A percentile compares a stretch with the other conserved stretches of the same genome.
Conservation (phyloP, 2,888 invertebrate species). For the Epistrophe grossulariae region DNA sequence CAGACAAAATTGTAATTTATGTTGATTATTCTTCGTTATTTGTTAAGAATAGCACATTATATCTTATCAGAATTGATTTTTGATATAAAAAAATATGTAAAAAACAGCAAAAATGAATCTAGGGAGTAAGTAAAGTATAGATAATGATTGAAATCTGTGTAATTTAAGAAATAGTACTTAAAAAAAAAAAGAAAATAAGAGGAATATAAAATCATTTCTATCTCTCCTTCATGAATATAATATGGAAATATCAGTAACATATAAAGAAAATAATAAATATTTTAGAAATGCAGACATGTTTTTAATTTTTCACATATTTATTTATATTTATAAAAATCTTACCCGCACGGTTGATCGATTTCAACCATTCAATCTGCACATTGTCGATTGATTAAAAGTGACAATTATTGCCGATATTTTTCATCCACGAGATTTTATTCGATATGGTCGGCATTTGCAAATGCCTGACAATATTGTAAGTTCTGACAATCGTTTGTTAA, state of each 20-base stretch:
- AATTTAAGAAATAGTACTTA: constrained; percentile 66
- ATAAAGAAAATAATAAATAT: not conserved
- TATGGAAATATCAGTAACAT: constrained; percentile 46
- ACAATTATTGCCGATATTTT: no score
- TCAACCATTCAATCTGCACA: no score
- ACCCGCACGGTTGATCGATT: no score
- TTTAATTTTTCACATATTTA: no score
- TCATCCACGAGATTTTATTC: no score
- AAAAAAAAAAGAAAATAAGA: constrained; percentile 34
- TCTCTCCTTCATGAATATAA: constrained; percentile 45
- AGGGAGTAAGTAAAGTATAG: constrained; percentile 22
- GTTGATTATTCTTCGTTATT: constrained; percentile 21
- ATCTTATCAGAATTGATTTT: constrained; percentile 23
- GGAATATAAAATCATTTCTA: constrained; percentile 1
- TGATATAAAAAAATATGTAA: not conserved
- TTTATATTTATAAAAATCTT: no score
- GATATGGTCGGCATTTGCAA: no score
- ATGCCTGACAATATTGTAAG: no score
- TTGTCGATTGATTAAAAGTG: no score
- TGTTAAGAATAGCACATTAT: constrained; percentile 19
- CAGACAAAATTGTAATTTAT: constrained; percentile 34
- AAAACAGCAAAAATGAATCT: constrained; percentile 34
- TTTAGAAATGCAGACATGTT: no score
- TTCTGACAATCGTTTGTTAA: no score
- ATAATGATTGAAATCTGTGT: constrained; percentile 55